phyloP scores from a whole-genome alignment of 23 tunicate genomes.

The Diplosoma virens region DNA sequence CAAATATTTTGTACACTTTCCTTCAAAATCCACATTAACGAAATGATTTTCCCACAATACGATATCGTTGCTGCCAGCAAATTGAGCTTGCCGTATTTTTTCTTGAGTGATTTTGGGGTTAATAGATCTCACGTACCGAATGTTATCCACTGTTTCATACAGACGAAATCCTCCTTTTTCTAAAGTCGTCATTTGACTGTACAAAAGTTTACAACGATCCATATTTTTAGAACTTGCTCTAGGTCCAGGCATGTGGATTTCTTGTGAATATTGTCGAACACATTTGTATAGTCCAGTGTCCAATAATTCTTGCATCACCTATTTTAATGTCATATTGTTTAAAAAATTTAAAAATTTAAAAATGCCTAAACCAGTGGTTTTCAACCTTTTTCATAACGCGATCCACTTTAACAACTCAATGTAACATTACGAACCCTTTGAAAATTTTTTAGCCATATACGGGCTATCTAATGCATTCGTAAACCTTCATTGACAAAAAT shows the following conservation, averaged over 20 bases:
- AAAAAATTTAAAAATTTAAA: no score
- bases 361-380: no score
- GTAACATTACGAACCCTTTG: no score
- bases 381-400: no score
- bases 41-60: constrained; percentile 50
- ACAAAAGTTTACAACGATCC: constrained; percentile 17
- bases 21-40: constrained; percentile 30
- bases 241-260: constrained; percentile 48
- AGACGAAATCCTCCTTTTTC: constrained; percentile 28
- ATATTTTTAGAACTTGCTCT: neutral
- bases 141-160: constrained; percentile 49
- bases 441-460: no score
- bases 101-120: constrained; percentile 22
- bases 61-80: neutral
- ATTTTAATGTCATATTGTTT: no score
- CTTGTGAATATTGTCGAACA: constrained; percentile 50
- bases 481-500: no score
- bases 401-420: no score
- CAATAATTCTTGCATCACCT: constrained; percentile 49
- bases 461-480: no score
- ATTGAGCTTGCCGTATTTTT: neutral
- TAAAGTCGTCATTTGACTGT: constrained; percentile 29
- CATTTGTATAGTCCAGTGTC: constrained; percentile 62
- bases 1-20: constrained; percentile 7
- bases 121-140: neutral